These are phyloP conservation scores for Saguinus midas DNA, from an alignment of 2,113 vertebrate species.

Conservation along the genomic window DNA sequence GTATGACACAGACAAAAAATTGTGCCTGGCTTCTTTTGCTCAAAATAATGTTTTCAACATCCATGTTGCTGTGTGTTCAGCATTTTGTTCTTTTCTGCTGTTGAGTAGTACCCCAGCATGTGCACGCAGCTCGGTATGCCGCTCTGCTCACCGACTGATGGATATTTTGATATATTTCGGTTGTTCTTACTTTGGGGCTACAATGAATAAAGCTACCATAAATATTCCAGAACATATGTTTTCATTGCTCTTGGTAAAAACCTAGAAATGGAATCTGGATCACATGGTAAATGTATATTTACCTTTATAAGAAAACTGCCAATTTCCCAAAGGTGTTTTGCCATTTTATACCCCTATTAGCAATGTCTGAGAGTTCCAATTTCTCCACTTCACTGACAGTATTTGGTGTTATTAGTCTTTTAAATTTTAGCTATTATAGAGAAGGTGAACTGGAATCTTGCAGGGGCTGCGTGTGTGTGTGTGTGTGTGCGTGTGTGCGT, in stretches of 20 bases:
- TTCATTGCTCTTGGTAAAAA: slow-evolving; percentile 6
- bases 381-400: not conserved
- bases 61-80: not conserved
- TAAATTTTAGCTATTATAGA: not conserved
- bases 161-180: not conserved
- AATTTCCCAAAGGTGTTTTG: not conserved
- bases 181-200: not conserved
- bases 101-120: not conserved
- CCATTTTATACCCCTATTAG: not conserved
- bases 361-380: not conserved
- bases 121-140: too few species aligned
- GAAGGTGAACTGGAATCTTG: not conserved
- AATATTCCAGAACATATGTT: not conserved
- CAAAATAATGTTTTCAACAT: not conserved
- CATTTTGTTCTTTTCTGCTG: not conserved
- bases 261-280: not conserved
- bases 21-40: not conserved
- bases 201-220: not conserved
- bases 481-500: too few species aligned
- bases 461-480: too few species aligned
- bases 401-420: not conserved
- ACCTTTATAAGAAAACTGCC: not conserved
- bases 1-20: too few species aligned
- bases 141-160: not conserved
- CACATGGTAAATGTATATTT: not conserved